Evolutionary conservation across 2,888 invertebrate genomes (phyloP).

Genomic region (Drosophila colorata): DNA sequence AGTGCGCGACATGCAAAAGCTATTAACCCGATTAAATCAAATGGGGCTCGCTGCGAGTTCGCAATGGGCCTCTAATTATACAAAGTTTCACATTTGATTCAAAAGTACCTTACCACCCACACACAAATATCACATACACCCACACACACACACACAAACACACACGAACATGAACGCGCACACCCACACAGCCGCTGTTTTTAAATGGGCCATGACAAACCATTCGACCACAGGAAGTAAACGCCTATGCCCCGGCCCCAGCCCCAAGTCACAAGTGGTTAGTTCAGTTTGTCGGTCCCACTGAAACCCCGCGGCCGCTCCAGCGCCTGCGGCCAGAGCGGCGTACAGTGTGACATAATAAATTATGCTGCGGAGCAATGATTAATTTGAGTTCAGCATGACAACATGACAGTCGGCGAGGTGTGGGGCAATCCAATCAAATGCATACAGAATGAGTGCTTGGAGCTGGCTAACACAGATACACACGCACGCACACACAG

Average conservation of each 20-base stretch:
- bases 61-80: slow-evolving; percentile 69
- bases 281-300: slow-evolving; percentile 42
- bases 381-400: slow-evolving; percentile 76
- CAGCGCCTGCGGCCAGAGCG: slow-evolving; percentile 41
- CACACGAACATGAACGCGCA: slow-evolving; percentile 16
- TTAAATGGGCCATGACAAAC: slow-evolving; percentile 77
- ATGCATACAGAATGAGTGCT: slow-evolving; percentile 73
- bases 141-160: slow-evolving; percentile 13
- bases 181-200: slow-evolving; percentile 52
- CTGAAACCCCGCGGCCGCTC: neutral
- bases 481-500: slow-evolving; percentile 13
- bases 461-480: slow-evolving; percentile 50
- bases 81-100: slow-evolving; percentile 76
- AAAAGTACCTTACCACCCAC: slow-evolving; percentile 49
- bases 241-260: slow-evolving; percentile 44
- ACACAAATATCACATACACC: slow-evolving; percentile 8
- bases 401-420: slow-evolving; percentile 64
- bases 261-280: slow-evolving; percentile 21
- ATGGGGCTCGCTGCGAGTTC: slow-evolving; percentile 37
- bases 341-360: slow-evolving; percentile 77
- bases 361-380: slow-evolving; percentile 79
- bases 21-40: slow-evolving; percentile 81
- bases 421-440: slow-evolving; percentile 62
- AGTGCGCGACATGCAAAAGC: slow-evolving; percentile 71
- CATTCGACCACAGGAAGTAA: slow-evolving; percentile 71